Base-by-base conservation (phyloP, 2,797 vertebrate genomes). In the Euphonia xanthogaster region DNA sequence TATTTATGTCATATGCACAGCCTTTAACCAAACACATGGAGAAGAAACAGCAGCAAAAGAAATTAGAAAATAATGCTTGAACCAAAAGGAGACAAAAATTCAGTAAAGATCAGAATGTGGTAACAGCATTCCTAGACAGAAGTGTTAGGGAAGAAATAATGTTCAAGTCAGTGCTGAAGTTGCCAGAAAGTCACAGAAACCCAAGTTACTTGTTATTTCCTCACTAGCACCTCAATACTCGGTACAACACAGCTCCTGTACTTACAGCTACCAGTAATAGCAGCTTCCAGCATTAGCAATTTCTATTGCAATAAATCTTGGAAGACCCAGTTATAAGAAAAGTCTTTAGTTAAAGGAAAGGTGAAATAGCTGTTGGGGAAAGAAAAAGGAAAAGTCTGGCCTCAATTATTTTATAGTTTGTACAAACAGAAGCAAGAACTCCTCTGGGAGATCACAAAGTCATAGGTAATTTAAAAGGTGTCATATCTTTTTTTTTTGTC, bases 321-420 rank as follows among this genome's bases (percentile, higher is more conserved):
- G 31, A 83, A 83, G 9, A 61, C 18, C 9, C 27, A 37, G 33
- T 40, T 45, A 33, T 16, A 71, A 28, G 5, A 57, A 35, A 73
- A 80, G 17, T 11, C 71, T 74, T 87, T n/a, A 89, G 22, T 33
- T 83, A 75, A 91, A 74, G 18, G 3, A 83, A 79, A 95, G 21
- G 58, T 85, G 28, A 95, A 90, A 80, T 88, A 92, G 68, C 9
- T 6, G 13, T 11, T 57, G 13, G 7, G 9, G 8, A 1, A 1
- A 14, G 51, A 40, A 39, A 30, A n/a, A 1, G 2, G 4, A 80
- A 24, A 91, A 51, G 6, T 23, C 53, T 68, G 10, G 30, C 24
- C 68, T 94, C 71, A 84, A 77, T 91, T 90, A 78, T 90, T 90
- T 85, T 28, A 76, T 23, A 31, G 35, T 88, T 94, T 79, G 60